Conservation (phyloP, 1,140 invertebrate genomes). For the Caenorhabditis briggsae region DNA sequence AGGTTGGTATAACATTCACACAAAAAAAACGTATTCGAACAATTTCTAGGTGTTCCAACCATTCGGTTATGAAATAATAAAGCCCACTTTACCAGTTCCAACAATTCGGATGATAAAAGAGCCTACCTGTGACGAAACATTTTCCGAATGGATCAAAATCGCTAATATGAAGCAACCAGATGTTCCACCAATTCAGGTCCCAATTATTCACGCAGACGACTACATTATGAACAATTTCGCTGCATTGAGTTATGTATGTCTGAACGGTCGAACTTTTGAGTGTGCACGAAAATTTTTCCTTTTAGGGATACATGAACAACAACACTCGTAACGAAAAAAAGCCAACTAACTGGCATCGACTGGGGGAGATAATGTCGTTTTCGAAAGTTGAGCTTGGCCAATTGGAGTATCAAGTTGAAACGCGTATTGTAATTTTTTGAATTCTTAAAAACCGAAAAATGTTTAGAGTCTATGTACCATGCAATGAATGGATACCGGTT, state of each 20-base stretch:
- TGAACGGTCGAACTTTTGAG: too few relatives aligned
- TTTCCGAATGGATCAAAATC: neutral
- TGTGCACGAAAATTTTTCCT: too few relatives aligned
- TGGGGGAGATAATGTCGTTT: neutral
- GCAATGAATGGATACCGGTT: neutral
- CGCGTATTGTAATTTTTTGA: neutral
- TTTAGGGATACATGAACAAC: too few relatives aligned
- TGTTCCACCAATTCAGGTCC: neutral
- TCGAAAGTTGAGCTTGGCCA: neutral
- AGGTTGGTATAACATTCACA: neutral
- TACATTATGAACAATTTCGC: neutral
- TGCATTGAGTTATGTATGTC: neutral
- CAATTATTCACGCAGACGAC: neutral
- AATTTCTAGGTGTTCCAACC: neutral
- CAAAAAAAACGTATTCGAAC: neutral
- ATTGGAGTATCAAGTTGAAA: neutral
- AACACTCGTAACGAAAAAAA: neutral
- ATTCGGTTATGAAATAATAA: neutral
- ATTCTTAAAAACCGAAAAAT: neutral
- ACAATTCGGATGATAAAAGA: slow-evolving; percentile 1
- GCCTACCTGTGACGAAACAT: neutral
- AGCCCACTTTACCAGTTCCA: neutral
- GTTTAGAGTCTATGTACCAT: slow-evolving; percentile 1
- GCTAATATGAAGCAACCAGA: neutral
- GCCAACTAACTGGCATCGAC: neutral